Evolutionary conservation across 2,797 vertebrate genomes (phyloP), one percentile per base, ranked within the genome.

Genomic region (Triplophysa bombifrons): DNA sequence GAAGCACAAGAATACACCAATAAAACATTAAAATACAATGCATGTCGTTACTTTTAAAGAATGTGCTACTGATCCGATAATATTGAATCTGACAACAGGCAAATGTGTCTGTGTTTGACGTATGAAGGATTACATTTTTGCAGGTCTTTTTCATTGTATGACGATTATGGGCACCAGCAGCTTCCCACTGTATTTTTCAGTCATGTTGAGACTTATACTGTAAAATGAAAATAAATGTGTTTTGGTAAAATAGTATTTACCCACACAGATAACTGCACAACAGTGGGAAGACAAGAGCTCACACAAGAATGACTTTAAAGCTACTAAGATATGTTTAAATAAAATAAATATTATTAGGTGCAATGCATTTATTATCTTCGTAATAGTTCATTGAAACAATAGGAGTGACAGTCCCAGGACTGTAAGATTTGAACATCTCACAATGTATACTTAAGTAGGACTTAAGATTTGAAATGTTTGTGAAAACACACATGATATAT

Each of bases 291-390:
- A 51, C 12, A 34, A 34, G 34, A 34, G 34, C 34, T 34, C 34
- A 34, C 11, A 8, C 61, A 22, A 16, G 41, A 17, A 41, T 27
- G 25, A 63, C 19, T 55, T 19, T 0, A 66, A 75, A 75, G 3
- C 22, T 44, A 9, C 7, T 58, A 34, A 13, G 50, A 70, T 34
- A 70, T 30, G 51, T 69, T 77, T 22, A 77, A 77, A 77, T 22
- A 58, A 14, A 3, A 27, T 17, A 67, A 56, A 68, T 76, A 22
- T 46, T 79, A 72, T 65, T 64, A 78, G n/a, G 60, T 79, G 58
- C 48, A 25, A 34, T 65, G 58, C 63, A 64, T 65, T 64, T 70
- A 50, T 63, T 55, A 71, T 41, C 44, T 55, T 65, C 10, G 27
- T 44, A 63, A 72, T 46, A 66, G 65, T 64, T n/a, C 1, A 63